Base-by-base conservation (phyloP, 2,888 invertebrate genomes). In the Odontocolon sp. region DNA sequence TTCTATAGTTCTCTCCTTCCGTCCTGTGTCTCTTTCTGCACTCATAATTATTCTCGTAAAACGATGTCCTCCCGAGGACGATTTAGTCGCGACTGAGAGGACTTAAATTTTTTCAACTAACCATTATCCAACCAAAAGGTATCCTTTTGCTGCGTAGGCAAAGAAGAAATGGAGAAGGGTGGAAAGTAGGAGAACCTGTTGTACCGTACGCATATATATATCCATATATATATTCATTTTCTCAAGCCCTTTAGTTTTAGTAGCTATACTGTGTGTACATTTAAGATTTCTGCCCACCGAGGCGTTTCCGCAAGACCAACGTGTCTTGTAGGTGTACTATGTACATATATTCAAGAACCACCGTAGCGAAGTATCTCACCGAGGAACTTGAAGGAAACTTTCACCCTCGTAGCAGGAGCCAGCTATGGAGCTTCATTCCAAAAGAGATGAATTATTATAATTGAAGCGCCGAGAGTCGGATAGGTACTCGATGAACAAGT, bases 391-490 rank as follows among this genome's bases (percentile, higher is more conserved):
- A 63, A 72, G 57, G 28, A 72, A 77, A 77, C 40, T 77, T 72
- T 63, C 72, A 56, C 57, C 33, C 67, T 54, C 40, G 36, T 66
- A 50, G n/a, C n/a, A 45, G 50, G 2, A 21, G 16, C 56, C 40
- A 57, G 50, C 63, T 54, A 31, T 63, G 54, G 61, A 50, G 63
- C 63, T 72, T 18, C 59, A 47, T 59, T 68, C 14, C 56, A 52
- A 33, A 45, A 38, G 28, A 68, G 72, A 77, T 72, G 63, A 77
- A 77, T 77, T 77, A 77, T 77, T 72, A 72, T 77, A 72, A 72
- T 72, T 68, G 67, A 72, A 77, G 67, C 63, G 50, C 63, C 28
- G 72, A 72, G 66, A 61, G 66, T 66, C 56, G 23, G 52, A 66
- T 66, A 76, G 56, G 57, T 68, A 47, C 31, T 38, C 57, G 63